Evolutionary conservation across 2,797 vertebrate species (phyloP).

Genomic region (Hippoglossus hippoglossus): DNA sequence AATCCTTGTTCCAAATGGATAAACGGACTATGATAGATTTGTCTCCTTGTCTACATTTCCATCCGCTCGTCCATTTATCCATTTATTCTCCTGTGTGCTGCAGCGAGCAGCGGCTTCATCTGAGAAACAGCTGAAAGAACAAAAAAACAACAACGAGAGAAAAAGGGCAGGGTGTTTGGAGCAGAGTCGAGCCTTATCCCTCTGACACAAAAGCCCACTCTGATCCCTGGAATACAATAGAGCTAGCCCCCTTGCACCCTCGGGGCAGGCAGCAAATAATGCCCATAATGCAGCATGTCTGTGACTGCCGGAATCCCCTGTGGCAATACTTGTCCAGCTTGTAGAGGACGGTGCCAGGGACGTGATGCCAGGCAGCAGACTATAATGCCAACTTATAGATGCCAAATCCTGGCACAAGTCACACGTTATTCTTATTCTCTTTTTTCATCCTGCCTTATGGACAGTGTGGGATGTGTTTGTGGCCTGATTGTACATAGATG

Average conservation of each 20-base stretch:
- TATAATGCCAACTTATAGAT: constrained; percentile 40
- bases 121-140: constrained; percentile 55
- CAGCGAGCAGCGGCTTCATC: constrained; percentile 41
- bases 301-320: constrained; percentile 74
- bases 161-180: constrained; percentile 54
- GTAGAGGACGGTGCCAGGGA: constrained; percentile 59
- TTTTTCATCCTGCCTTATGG: constrained; percentile 17
- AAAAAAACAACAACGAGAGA: constrained; percentile 26
- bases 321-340: constrained; percentile 68
- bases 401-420: constrained; percentile 49
- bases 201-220: constrained; percentile 69
- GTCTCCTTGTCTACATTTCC: constrained; percentile 64
- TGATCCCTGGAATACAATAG: constrained; percentile 75
- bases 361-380: constrained; percentile 54
- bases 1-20: constrained; percentile 43
- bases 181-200: constrained; percentile 66
- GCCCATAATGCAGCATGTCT: constrained; percentile 76
- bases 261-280: constrained; percentile 75
- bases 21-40: constrained; percentile 52
- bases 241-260: constrained; percentile 52
- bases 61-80: constrained; percentile 49
- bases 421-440: constrained; percentile 25
- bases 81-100: constrained; percentile 42
- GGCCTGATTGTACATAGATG: constrained; percentile 12
- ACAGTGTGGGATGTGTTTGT: constrained; percentile 10